Base-by-base conservation (phyloP, 2,113 vertebrate genomes). In the Machaerirhynchus nigripectus region DNA sequence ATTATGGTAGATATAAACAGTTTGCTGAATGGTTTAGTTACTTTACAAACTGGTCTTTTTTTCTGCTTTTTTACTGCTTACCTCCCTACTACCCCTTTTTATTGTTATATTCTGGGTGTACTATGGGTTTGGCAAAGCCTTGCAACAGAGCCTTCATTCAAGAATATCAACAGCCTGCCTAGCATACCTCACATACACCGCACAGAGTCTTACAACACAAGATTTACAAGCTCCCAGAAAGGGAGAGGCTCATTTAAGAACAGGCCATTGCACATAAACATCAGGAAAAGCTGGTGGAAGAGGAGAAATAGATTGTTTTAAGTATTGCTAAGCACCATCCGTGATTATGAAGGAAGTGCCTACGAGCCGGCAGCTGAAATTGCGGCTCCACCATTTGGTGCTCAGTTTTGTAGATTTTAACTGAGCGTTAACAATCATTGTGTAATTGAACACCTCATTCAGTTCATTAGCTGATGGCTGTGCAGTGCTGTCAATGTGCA, bases 381-480 rank as follows among this genome's bases (percentile, higher is more conserved):
- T 84, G 88, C 93, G 74, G 53, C 71, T 86, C 78, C 70, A 73
- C 94, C 80, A 89, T 89, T 93, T 84, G 81, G 84, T 90, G 89
- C 81, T 92, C 68, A 47, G 88, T 92, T 95, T 92, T 73, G 89
- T 87, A 56, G 93, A 70, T 92, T 96, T 95, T 96, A 93, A 96
- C 94, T 64, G 94, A 95, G 88, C 93, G 27, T 96, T 97, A 96
- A 95, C 93, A 97, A 94, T 93, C 97, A 73, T 81, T 84, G 96
- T 70, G 75, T 80, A 92, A 93, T 91, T 95, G 95, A 96, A 95
- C 86, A 84, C 90, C 95, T 95, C 83, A 1, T 87, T 96, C 90
- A 96, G 78, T 93, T 96, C 95, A 97, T 97, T 96, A 97, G 95
- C 94, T 95, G 94, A 88, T 84, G 84, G 87, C 90, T 86, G 79